phyloP scores from a whole-genome alignment of 2,113 vertebrate species.

The Suncus etruscus region DNA sequence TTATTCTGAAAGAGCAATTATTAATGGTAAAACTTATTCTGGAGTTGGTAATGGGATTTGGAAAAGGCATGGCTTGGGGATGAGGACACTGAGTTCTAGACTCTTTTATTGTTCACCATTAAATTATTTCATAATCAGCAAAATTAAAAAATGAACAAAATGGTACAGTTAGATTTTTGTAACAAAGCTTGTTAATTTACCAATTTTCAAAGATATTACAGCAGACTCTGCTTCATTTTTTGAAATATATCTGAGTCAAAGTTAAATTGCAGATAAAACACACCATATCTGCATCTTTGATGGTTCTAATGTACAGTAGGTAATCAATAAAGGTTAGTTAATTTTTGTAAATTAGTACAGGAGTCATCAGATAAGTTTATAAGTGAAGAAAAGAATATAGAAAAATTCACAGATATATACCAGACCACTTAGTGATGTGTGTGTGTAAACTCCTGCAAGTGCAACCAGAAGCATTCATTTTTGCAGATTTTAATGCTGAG shows the following conservation, averaged over 20 bases:
- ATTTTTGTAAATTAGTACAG: neutral
- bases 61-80: neutral
- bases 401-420: neutral
- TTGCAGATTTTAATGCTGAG: neutral
- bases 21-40: slow-evolving; percentile 11
- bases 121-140: slow-evolving; percentile 30
- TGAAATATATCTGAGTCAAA: neutral
- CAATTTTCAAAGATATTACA: neutral
- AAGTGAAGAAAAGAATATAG: neutral
- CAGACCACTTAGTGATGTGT: neutral
- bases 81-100: neutral
- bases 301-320: neutral
- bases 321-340: neutral
- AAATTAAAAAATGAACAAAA: neutral
- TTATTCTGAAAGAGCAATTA: neutral
- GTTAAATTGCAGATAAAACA: neutral
- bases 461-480: neutral
- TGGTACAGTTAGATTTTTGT: neutral
- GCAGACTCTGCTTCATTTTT: neutral
- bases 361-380: neutral
- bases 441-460: slow-evolving; percentile 12
- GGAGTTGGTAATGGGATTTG: neutral
- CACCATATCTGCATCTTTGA: neutral
- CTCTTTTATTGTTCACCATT: neutral
- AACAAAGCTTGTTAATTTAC: neutral